Evolutionary conservation across 1,140 invertebrate genomes (phyloP).

Genomic region (Bombyx mandarina): DNA sequence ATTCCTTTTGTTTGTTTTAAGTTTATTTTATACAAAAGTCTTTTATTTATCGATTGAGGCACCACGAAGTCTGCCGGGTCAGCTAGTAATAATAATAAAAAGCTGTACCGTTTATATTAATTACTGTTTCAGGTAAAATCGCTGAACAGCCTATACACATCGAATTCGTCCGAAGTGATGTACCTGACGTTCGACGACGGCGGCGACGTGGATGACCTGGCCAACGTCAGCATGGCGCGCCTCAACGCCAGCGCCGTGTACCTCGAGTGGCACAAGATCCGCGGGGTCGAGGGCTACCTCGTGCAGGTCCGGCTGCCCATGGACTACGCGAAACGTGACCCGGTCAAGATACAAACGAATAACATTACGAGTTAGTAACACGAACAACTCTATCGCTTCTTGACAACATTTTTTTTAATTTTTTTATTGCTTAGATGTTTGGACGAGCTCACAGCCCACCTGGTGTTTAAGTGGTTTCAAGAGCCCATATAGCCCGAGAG

Average conservation of each 20-base stretch:
- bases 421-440: too few species aligned
- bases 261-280: constrained; percentile 74
- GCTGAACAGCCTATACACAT: constrained; percentile 73
- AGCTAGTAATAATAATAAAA: too few species aligned
- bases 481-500: too few species aligned
- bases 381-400: neutral
- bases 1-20: too few species aligned
- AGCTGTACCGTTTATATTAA: too few species aligned
- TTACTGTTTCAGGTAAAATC: constrained; percentile 73
- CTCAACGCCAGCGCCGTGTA: constrained; percentile 68
- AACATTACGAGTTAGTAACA: constrained; percentile 64
- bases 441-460: too few species aligned
- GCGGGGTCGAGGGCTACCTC: constrained; percentile 75
- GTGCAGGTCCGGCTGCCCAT: constrained; percentile 64
- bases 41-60: too few species aligned
- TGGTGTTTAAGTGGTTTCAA: too few species aligned
- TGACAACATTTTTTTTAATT: too few species aligned
- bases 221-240: constrained; percentile 67
- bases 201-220: constrained; percentile 74
- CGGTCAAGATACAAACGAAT: constrained; percentile 45
- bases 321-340: constrained; percentile 67
- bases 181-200: constrained; percentile 74
- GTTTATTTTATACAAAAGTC: too few species aligned
- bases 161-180: constrained; percentile 72
- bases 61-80: too few species aligned